Percentiles rank a stretch among this genome's conserved stretches.
Conservation (phyloP, 2,797 vertebrate genomes). For the Apogon hyalosoma region DNA sequence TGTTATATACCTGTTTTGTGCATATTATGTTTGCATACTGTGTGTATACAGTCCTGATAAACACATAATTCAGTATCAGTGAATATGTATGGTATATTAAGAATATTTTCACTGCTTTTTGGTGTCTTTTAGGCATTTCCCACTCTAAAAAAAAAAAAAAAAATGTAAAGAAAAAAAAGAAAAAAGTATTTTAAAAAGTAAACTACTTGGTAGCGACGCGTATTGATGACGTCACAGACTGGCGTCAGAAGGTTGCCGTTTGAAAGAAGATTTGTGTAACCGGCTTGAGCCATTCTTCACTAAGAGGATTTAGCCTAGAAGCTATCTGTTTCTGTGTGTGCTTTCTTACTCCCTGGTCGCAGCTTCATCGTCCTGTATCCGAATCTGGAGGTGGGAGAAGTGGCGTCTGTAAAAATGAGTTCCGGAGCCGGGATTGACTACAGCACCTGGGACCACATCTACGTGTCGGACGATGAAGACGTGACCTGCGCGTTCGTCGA, state of each 20-base stretch:
- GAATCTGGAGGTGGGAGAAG: not conserved
- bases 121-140: no score
- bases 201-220: no score
- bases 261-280: not conserved
- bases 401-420: slow-evolving; percentile 56
- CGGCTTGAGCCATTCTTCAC: not conserved
- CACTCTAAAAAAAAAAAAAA: not conserved
- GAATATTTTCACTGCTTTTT: no score
- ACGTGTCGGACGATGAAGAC: slow-evolving; percentile 93
- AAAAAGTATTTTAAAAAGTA: no score
- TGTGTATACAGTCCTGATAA: no score
- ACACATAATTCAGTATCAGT: no score
- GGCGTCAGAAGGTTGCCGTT: not conserved
- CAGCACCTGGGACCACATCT: slow-evolving; percentile 93
- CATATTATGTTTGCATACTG: no score
- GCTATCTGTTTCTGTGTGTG: not conserved
- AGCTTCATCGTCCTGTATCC: not conserved
- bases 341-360: not conserved
- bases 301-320: slow-evolving; percentile 51
- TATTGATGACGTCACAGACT: slow-evolving; percentile 22
- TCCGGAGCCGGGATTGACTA: slow-evolving; percentile 85
- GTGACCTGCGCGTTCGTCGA: slow-evolving; percentile 91
- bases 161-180: not conserved
- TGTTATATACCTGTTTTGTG: no score
- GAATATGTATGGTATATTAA: no score